Conservation (phyloP, 2,797 vertebrate genomes). For the Crypturellus tataupa region DNA sequence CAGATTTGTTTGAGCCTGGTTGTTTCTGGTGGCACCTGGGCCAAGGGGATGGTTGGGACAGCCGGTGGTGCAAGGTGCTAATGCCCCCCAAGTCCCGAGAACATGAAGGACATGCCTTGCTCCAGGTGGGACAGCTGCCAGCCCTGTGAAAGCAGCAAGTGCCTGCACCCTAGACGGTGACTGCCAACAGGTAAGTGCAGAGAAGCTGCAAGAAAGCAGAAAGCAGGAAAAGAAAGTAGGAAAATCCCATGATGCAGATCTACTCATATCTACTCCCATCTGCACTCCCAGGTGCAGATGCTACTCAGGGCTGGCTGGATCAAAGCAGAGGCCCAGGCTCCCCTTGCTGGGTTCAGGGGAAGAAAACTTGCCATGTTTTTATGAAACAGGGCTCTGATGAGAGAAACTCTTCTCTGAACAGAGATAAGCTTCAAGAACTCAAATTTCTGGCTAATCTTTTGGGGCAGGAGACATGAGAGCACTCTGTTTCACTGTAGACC, state of each 20-base stretch:
- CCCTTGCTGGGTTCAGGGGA: not conserved
- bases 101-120: not conserved
- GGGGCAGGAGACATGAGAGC: not conserved
- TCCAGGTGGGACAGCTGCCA: not conserved
- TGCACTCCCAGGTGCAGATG: not conserved
- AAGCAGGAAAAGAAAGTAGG: too few species aligned
- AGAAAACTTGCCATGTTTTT: not conserved
- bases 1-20: constrained; percentile 1
- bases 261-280: too few species aligned
- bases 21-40: not conserved
- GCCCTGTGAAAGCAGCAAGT: not conserved
- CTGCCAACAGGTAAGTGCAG: not conserved
- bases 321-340: not conserved
- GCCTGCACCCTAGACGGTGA: not conserved
- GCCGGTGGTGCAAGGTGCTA: not conserved
- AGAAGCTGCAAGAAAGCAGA: not conserved
- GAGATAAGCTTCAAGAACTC: not conserved
- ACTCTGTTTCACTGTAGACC: not conserved
- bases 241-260: not conserved
- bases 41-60: not conserved
- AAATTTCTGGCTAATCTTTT: not conserved
- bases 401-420: not conserved
- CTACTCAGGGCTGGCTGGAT: not conserved
- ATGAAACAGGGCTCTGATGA: not conserved
- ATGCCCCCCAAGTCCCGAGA: not conserved